Evolutionary conservation across 2,888 invertebrate genomes (phyloP).

Genomic region (Aphodius granarius): DNA sequence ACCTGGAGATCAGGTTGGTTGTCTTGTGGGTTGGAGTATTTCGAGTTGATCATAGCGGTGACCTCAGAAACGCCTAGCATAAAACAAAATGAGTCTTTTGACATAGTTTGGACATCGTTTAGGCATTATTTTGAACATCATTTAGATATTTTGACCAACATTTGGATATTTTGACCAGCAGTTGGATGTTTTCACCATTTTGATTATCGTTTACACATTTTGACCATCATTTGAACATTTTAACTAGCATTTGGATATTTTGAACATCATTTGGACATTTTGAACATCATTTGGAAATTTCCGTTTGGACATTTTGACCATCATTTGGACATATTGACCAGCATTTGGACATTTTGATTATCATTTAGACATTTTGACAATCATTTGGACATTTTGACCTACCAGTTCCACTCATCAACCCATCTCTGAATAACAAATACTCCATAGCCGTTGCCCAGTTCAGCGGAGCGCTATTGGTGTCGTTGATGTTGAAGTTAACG

Average conservation of each 20-base stretch:
- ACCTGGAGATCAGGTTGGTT: constrained; percentile 85
- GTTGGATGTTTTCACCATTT: background rate
- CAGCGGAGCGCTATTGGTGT: constrained; percentile 81
- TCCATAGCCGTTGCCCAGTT: constrained; percentile 94
- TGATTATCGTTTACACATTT: background rate
- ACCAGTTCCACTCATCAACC: constrained; percentile 88
- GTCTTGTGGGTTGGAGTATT: constrained; percentile 71
- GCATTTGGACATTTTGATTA: background rate
- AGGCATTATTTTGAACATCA: background rate
- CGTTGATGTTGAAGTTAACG: constrained; percentile 77
- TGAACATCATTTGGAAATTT: background rate
- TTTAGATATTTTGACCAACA: background rate
- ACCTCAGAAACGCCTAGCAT: constrained; percentile 76
- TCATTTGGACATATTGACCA: background rate
- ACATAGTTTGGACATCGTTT: background rate
- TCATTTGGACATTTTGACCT: constrained; percentile 29
- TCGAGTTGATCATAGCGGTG: constrained; percentile 80
- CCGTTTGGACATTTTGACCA: background rate
- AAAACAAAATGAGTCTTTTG: background rate
- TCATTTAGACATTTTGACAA: background rate
- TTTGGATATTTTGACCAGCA: background rate
- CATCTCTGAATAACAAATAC: constrained; percentile 83
- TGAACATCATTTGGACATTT: background rate
- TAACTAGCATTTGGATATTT: background rate
- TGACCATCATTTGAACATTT: background rate